Base-by-base conservation (phyloP, 2,113 vertebrate species). In the Oreochromis niloticus region DNA sequence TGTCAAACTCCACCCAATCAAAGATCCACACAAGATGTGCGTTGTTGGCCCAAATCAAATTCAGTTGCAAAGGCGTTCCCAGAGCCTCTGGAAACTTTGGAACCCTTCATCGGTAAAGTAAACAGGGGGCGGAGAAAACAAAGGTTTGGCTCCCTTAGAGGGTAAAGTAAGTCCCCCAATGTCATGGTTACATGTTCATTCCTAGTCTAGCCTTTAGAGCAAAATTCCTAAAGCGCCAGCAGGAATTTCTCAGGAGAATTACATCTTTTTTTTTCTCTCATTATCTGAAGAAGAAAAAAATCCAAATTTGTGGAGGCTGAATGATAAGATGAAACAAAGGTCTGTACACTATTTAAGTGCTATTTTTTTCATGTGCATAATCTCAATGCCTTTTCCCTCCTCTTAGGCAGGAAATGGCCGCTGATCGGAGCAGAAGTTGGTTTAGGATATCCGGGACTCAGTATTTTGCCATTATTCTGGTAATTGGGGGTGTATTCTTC, bases 141-240 rank as follows among this genome's bases (percentile, higher is more conserved):
- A 9, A 86, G 90, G 90, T 87, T 92, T 86, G 92, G 75, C 66
- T 82, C 1, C 24, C 6, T 16, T 8, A 6, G 82, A 88, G 87
- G 89, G 59, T 80, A 24, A 73, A 55, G 59, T 12, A 12, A 66
- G 2, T 2, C 4, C 4, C 27, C 5, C n/a, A 17, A 14, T 12
- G 24, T 30, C 8, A 41, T 68, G 57, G 59, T 80, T 80, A 84
- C 48, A 14, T 12, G 0, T n/a, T 36, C 32, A 36, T 36, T 36
- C 32, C 3, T 63, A n/a, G 17, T 63, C 17, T 63, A 4, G 6
- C 6, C 16, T 63, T 34, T 19, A 63, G 16, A 11, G 59, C 5
- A 1, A 19, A 63, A 34, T 61, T 32, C 27, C 59, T 63, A 36
- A 56, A 84, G 17, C 6, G 0, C 16, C 27, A 54, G 6, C 9